Conservation (phyloP, 2,113 vertebrate species). For the Vimba vimba region DNA sequence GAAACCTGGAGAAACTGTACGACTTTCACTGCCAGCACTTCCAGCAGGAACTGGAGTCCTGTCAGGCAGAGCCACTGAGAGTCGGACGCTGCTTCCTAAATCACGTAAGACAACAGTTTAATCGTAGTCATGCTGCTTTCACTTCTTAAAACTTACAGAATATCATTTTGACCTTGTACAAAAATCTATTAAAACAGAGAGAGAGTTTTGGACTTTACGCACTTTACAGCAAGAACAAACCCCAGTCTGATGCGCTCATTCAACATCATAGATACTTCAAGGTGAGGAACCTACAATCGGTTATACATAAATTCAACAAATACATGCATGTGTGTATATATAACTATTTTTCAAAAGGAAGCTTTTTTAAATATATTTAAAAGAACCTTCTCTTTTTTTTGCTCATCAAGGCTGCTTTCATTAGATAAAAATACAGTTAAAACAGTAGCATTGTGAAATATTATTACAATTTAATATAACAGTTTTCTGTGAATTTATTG, state of each 20-base stretch:
- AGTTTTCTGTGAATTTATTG: too few species aligned
- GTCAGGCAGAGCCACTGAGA: slow-evolving; percentile 68
- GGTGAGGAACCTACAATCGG: slow-evolving; percentile 58
- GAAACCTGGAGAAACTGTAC: slow-evolving; percentile 79
- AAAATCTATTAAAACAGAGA: slow-evolving; percentile 55
- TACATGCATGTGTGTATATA: not conserved
- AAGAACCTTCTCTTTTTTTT: too few species aligned
- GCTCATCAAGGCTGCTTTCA: too few species aligned
- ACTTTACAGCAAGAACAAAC: slow-evolving; percentile 83
- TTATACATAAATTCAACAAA: not conserved
- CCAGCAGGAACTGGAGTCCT: slow-evolving; percentile 73
- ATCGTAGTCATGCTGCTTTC: not conserved
- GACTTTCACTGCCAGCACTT: slow-evolving; percentile 78
- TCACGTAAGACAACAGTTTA: slow-evolving; percentile 68
- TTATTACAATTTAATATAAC: too few species aligned
- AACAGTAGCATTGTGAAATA: too few species aligned
- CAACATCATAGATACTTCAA: slow-evolving; percentile 78
- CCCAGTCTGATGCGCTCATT: slow-evolving; percentile 73
- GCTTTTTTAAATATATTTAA: too few species aligned
- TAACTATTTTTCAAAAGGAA: not conserved
- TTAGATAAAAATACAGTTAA: too few species aligned
- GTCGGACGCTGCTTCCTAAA: slow-evolving; percentile 77
- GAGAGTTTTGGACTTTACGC: slow-evolving; percentile 78
- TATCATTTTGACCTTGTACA: not conserved
- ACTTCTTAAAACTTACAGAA: not conserved